A percentile compares a stretch with the other conserved stretches of the same genome.
Evolutionary conservation across 1,140 invertebrate genomes (phyloP).

Genomic region (Brachionus paranguensis): DNA sequence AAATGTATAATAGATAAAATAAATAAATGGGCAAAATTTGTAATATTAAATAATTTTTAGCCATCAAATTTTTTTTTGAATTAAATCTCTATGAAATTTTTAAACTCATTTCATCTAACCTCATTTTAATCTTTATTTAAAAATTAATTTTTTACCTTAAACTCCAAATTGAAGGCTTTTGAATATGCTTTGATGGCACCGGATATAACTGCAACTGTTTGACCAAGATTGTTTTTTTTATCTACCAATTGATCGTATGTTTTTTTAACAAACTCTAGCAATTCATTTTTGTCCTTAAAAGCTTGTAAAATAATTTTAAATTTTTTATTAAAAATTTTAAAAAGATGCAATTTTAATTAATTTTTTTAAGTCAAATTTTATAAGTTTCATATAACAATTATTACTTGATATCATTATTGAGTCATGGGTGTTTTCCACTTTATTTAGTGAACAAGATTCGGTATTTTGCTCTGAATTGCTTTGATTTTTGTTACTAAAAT

Average conservation of each 20-base stretch:
- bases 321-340: background rate
- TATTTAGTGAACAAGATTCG: background rate
- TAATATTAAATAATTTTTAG: no score
- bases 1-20: no score
- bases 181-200: background rate
- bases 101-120: background rate
- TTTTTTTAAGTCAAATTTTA: background rate
- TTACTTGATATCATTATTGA: background rate
- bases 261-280: background rate
- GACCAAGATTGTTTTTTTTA: background rate
- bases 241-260: background rate
- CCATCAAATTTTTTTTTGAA: no score
- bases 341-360: no score
- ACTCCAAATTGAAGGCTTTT: background rate
- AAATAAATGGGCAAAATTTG: no score
- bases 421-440: background rate
- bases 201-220: background rate
- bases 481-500: background rate
- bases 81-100: background rate
- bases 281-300: background rate
- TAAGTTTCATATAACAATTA: background rate
- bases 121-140: background rate
- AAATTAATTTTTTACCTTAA: background rate
- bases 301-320: background rate
- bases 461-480: background rate